phyloP scores from a whole-genome alignment of 2,888 invertebrate genomes.

The Andrena hattorfiana region DNA sequence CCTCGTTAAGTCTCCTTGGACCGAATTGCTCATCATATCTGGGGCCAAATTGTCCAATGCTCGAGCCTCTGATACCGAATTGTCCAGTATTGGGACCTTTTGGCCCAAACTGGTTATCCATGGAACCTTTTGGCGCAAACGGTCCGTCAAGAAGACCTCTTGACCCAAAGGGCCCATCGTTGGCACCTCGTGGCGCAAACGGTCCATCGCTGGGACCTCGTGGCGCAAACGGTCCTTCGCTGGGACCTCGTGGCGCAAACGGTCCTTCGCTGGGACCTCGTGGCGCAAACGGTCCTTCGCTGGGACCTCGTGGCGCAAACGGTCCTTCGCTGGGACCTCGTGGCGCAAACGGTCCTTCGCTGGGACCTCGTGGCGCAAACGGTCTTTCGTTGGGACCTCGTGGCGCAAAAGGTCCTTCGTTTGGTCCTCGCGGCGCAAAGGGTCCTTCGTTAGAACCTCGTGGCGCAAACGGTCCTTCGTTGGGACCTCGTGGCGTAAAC shows the following conservation, averaged over 20 bases:
- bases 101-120: constrained; percentile 50
- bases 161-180: constrained; percentile 13
- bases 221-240: constrained; percentile 26
- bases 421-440: constrained; percentile 54
- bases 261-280: constrained; percentile 56
- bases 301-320: too few species aligned
- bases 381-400: constrained; percentile 49
- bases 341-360: constrained; percentile 52
- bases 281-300: too few species aligned
- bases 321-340: constrained; percentile 39
- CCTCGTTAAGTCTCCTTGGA: constrained; percentile 51
- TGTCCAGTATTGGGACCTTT: constrained; percentile 33
- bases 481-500: constrained; percentile 56
- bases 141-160: constrained; percentile 37
- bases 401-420: constrained; percentile 52
- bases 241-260: constrained; percentile 44
- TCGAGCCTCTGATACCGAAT: constrained; percentile 44
- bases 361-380: constrained; percentile 50
- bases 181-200: too few species aligned
- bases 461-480: constrained; percentile 49
- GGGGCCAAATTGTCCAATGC: constrained; percentile 41
- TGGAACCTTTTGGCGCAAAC: constrained; percentile 55
- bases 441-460: constrained; percentile 40
- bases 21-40: constrained; percentile 53
- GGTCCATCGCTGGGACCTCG: neutral